Evolutionary conservation across 2,113 vertebrate genomes (phyloP).

Genomic region (Equus przewalskii): DNA sequence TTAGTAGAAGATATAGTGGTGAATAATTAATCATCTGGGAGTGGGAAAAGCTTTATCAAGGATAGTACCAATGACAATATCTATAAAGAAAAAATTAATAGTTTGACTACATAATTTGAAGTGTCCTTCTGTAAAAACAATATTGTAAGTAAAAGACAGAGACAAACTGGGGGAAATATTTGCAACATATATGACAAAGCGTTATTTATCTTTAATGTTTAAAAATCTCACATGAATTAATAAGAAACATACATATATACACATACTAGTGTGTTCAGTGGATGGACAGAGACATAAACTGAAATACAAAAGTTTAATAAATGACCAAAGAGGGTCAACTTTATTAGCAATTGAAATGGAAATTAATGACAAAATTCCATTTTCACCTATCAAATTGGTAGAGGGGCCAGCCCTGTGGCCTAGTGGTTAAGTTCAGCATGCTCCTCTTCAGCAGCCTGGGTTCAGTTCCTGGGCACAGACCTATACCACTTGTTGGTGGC

Average conservation of each 20-base stretch:
- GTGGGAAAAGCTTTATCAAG: not conserved
- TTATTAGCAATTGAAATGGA: slow-evolving; percentile 37
- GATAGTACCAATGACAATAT: not conserved
- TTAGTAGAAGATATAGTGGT: not conserved
- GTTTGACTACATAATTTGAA: not conserved
- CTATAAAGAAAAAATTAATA: not conserved
- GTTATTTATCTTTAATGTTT: not conserved
- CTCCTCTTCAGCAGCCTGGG: too few relatives aligned
- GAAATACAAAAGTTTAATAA: not conserved
- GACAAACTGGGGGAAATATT: not conserved
- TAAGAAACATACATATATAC: not conserved
- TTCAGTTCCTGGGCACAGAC: too few relatives aligned
- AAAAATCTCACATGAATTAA: slow-evolving; percentile 4
- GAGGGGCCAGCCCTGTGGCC: too few relatives aligned
- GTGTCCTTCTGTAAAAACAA: not conserved
- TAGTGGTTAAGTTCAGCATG: too few relatives aligned
- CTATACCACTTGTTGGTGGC: too few relatives aligned
- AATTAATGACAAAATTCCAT: not conserved
- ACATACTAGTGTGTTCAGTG: not conserved
- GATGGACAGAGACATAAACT: not conserved
- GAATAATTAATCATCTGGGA: slow-evolving; percentile 3
- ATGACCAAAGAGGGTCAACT: not conserved
- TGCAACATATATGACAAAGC: not conserved
- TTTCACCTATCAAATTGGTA: not conserved
- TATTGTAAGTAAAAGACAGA: not conserved